Percentiles rank a stretch among this genome's conserved stretches.
phyloP scores from a whole-genome alignment of 2,888 invertebrate genomes.

The Gerris lacustris region DNA sequence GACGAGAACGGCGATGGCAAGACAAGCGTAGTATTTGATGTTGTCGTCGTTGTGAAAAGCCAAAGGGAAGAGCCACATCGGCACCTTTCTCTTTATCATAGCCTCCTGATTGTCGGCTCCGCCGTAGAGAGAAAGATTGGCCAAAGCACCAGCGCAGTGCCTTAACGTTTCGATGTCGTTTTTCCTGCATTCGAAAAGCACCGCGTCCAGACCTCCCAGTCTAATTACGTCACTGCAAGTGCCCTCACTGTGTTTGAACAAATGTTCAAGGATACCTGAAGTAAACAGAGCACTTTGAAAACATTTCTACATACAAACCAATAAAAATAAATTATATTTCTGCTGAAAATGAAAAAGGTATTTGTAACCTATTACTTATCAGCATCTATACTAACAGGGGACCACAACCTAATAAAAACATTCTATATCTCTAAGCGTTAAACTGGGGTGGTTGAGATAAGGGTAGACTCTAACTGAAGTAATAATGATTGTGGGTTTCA shows the following conservation, averaged over 20 bases:
- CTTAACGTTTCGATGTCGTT: slow-evolving; percentile 83
- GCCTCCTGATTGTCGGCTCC: slow-evolving; percentile 94
- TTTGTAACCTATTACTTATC: too few relatives aligned
- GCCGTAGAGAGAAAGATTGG: slow-evolving; percentile 90
- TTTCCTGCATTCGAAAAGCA: slow-evolving; percentile 87
- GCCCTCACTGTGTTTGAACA: slow-evolving; percentile 93
- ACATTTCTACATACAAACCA: neutral
- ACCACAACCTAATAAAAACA: too few relatives aligned
- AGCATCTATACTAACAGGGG: too few relatives aligned
- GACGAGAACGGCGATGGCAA: slow-evolving; percentile 91
- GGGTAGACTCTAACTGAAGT: too few relatives aligned
- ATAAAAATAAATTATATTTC: neutral
- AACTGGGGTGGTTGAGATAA: too few relatives aligned
- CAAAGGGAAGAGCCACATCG: slow-evolving; percentile 93
- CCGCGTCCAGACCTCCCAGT: slow-evolving; percentile 82
- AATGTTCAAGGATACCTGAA: slow-evolving; percentile 65
- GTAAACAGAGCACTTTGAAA: slow-evolving; percentile 11
- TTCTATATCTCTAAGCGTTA: too few relatives aligned
- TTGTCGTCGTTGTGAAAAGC: slow-evolving; percentile 95
- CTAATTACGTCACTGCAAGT: slow-evolving; percentile 88
- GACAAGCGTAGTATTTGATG: slow-evolving; percentile 94
- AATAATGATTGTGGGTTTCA: too few relatives aligned
- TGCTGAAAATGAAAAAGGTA: too few relatives aligned
- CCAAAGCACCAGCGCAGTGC: slow-evolving; percentile 92
- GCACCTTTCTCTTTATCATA: slow-evolving; percentile 81